Evolutionary conservation across 30 jellyfish, hydroid and myxozoan species (phyloP).

Genomic region (Cassiopea xamachana): DNA sequence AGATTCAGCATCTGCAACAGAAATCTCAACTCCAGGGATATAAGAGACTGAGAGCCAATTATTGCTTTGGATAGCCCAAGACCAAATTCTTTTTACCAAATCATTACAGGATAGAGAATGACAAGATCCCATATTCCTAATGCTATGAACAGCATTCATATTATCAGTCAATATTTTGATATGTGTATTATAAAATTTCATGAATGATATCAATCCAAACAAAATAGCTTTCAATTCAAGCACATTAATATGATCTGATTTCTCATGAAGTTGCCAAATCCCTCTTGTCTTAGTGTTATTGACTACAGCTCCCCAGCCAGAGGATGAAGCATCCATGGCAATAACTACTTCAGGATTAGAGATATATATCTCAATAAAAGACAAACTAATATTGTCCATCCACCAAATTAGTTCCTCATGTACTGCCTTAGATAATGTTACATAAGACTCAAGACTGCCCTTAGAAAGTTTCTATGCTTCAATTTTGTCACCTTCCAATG

Average conservation of each 20-base stretch:
- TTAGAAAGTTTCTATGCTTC: background rate
- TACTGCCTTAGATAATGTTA: background rate
- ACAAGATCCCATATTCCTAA: constrained; percentile 46
- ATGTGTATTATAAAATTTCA: background rate
- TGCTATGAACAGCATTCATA: constrained; percentile 33
- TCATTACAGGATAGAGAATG: background rate
- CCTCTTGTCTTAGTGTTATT: constrained; percentile 1
- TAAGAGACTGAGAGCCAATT: too few species aligned
- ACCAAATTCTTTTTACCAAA: too few species aligned
- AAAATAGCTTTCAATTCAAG: constrained; percentile 34
- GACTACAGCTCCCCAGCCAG: constrained; percentile 9
- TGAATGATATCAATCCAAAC: constrained; percentile 7
- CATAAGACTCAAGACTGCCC: background rate
- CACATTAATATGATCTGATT: constrained; percentile 3
- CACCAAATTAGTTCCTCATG: background rate
- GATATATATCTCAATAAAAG: background rate
- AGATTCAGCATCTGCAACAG: too few species aligned
- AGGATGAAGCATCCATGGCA: background rate
- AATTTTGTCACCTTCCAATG: background rate
- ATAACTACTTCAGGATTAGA: background rate
- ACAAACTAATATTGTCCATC: background rate
- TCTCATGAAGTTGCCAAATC: background rate
- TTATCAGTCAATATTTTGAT: constrained; percentile 29
- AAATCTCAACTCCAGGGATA: too few species aligned
- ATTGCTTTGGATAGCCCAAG: too few species aligned